Percentiles rank a stretch among this genome's conserved stretches.
phyloP scores from a whole-genome alignment of 2,113 vertebrate genomes.

The Apodemus speciosus region DNA sequence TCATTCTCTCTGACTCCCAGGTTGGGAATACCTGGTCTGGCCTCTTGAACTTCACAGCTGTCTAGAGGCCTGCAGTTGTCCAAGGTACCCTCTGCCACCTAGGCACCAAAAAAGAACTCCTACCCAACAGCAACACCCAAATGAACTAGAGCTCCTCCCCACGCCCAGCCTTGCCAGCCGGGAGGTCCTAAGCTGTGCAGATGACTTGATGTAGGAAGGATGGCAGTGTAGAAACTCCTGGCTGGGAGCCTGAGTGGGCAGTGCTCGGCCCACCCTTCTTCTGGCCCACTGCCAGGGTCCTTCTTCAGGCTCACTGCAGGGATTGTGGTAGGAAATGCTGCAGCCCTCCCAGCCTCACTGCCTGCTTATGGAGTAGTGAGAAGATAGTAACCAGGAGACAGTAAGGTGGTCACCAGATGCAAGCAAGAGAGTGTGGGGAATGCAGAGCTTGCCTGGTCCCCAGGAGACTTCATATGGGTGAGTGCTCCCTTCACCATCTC shows the following conservation, averaged over 20 bases:
- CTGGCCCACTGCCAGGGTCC: neutral
- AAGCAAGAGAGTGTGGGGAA: no score
- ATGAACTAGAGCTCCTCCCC: rapidly evolving
- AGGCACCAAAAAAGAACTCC: neutral
- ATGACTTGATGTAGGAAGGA: neutral
- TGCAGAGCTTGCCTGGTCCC: neutral
- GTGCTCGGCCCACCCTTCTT: rapidly evolving
- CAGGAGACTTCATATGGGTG: neutral
- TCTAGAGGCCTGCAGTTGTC: neutral
- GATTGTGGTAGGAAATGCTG: neutral
- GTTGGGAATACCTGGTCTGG: neutral
- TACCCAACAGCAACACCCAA: neutral
- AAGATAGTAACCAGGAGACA: neutral
- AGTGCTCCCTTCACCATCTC: neutral
- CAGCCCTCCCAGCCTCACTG: neutral
- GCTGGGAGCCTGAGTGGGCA: rapidly evolving
- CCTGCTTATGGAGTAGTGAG: neutral
- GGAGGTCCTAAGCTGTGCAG: neutral
- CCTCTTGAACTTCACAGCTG: neutral
- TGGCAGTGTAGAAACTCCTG: neutral
- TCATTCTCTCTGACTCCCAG: neutral
- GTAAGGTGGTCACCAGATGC: no score
- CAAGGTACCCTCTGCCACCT: neutral
- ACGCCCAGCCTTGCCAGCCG: neutral
- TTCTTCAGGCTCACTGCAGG: neutral